A percentile compares a stretch with the other conserved stretches of the same genome.
phyloP scores from a whole-genome alignment of 2,888 invertebrate genomes.

The Andrena chrysosceles region DNA sequence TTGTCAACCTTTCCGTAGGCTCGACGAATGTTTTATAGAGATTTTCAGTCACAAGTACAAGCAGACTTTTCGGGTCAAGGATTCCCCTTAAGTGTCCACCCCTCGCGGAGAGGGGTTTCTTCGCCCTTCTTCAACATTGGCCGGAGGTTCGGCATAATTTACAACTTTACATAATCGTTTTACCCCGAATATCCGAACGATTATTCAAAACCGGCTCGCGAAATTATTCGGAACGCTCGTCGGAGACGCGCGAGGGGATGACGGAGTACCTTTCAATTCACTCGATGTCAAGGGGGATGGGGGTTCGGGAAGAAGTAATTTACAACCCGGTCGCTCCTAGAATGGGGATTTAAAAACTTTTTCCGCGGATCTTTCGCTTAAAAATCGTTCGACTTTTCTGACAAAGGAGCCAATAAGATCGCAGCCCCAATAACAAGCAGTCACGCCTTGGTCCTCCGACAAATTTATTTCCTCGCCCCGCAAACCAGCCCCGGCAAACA shows the following conservation, averaged over 20 bases:
- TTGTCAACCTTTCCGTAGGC: neutral
- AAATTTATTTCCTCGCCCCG: neutral
- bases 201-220: constrained; percentile 36
- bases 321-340: neutral
- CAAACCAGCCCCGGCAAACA: neutral
- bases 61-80: neutral
- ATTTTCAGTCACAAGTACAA: neutral
- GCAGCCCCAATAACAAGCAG: neutral
- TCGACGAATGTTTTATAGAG: constrained; percentile 1
- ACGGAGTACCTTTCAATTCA: constrained; percentile 25
- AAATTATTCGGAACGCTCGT: constrained; percentile 20
- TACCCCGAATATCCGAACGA: constrained; percentile 29
- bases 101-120: neutral
- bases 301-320: neutral
- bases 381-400: neutral
- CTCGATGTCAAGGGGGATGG: neutral
- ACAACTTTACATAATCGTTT: constrained; percentile 30
- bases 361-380: neutral
- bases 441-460: neutral
- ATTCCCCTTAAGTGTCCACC: neutral
- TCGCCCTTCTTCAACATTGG: no score
- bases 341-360: constrained; percentile 2
- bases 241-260: constrained; percentile 4
- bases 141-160: constrained; percentile 24
- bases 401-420: neutral